Evolutionary conservation across 2,797 vertebrate species (phyloP), one percentile per base, ranked within the genome.

Genomic region (Ceryle rudis): DNA sequence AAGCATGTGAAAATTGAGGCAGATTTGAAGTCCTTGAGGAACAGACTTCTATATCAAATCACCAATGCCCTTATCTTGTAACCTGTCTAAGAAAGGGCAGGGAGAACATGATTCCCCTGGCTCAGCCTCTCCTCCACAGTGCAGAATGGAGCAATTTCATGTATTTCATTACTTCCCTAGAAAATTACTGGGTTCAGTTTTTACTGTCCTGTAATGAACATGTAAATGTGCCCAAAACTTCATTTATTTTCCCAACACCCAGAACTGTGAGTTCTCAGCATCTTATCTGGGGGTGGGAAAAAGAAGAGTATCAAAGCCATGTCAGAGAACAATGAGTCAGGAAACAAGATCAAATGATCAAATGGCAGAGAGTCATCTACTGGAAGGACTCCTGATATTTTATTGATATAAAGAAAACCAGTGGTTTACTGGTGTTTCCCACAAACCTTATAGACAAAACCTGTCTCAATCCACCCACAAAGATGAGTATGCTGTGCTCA

Each of bases 241-340:
- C 0, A 6, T 42, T 46, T 42, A 19, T 5, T 14, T 16, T 37
- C 3, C 20, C 37, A 52, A 47, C 25, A 71, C 14, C 16, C 47
- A 33, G 20, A 66, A 58, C 17, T 57, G 4, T 0, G 0, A 41
- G 29, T 35, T 83, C 7, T 69, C 49, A 58, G 16, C 2, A 10
- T 60, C 29, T 71, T 49, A 8, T 62, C 62, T 75, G 8, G 11
- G 13, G 2, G 39, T 5, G 2, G 7, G 11, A 7, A 37, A 54
- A 23, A 49, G 14, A 81, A 64, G 25, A 31, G 6, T 35, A 29
- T 35, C 25, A 13, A 72, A 81, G 21, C 14, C 16, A 71, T 1
- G 3, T 14, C 41, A 83, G 28, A 73, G 12, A 74, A 8, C 11
- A 71, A n/a, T 31, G 33, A 90, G 10, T 79, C 7, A 19, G 7